Evolutionary conservation across 64 coral and sea anemone genomes (phyloP).

Genomic region (Stylophora pistillata): DNA sequence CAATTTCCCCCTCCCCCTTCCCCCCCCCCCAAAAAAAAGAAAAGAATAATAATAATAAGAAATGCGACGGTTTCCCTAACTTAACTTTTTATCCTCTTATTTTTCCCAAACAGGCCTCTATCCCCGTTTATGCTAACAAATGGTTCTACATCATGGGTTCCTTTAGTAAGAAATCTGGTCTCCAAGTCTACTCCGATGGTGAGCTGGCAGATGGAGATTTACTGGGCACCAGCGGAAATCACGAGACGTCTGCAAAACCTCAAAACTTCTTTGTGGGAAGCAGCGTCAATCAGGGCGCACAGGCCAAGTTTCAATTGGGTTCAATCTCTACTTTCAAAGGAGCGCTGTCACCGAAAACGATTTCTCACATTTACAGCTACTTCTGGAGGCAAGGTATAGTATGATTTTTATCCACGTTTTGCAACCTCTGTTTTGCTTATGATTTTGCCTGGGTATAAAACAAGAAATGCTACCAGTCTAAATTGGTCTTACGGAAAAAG

Average conservation of each 20-base stretch:
- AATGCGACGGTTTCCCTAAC: too few relatives aligned
- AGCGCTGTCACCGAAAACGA: slow-evolving; percentile 18
- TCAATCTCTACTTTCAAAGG: slow-evolving; percentile 41
- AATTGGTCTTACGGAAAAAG: too few relatives aligned
- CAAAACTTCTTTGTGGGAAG: slow-evolving; percentile 58
- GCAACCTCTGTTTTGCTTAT: too few relatives aligned
- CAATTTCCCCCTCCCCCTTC: too few relatives aligned
- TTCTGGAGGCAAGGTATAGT: slow-evolving; percentile 63
- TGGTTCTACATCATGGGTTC: slow-evolving; percentile 59
- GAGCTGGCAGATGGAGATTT: slow-evolving; percentile 7
- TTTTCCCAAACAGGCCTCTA: slow-evolving; percentile 14
- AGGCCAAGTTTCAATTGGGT: slow-evolving; percentile 30
- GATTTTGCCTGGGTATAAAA: too few relatives aligned
- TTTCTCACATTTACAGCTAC: slow-evolving; percentile 41
- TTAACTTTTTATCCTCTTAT: not conserved
- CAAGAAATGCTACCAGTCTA: too few relatives aligned
- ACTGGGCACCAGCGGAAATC: slow-evolving; percentile 4
- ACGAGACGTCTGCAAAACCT: not conserved
- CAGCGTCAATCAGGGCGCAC: slow-evolving; percentile 3
- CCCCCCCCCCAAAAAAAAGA: too few relatives aligned
- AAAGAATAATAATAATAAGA: too few relatives aligned
- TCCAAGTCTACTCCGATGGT: slow-evolving; percentile 49
- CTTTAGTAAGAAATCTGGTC: slow-evolving; percentile 47
- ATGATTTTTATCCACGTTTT: too few relatives aligned
- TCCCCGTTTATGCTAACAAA: slow-evolving; percentile 30